Evolutionary conservation across 2,113 vertebrate genomes (phyloP).

Genomic region (Xenus cinereus): DNA sequence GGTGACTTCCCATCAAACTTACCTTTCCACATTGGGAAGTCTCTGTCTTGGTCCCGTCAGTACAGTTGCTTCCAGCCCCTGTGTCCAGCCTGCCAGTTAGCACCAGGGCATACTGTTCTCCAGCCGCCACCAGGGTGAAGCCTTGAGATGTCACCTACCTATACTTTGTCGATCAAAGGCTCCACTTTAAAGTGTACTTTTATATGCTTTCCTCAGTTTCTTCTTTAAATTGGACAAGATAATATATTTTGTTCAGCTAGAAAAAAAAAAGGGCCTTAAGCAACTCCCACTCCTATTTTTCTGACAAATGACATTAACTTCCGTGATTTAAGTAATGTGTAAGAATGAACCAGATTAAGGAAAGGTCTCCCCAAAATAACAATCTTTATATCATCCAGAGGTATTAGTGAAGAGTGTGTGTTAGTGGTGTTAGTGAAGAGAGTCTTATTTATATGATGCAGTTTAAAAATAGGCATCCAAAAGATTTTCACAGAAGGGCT

Average conservation of each 20-base stretch:
- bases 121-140: not conserved
- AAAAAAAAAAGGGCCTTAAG: not conserved
- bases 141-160: not conserved
- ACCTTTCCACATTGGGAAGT: not conserved
- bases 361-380: not conserved
- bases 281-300: not conserved
- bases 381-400: not conserved
- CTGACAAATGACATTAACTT: not conserved
- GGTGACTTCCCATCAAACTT: not conserved
- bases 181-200: not conserved
- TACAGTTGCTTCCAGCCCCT: not conserved
- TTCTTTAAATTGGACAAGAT: not conserved
- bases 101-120: not conserved
- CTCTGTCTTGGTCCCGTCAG: fast-evolving
- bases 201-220: not conserved
- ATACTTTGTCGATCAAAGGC: not conserved
- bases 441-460: not conserved
- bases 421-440: not conserved
- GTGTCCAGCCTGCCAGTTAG: not conserved
- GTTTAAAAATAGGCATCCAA: not conserved
- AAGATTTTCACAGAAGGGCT: not conserved
- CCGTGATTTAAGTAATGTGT: not conserved
- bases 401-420: not conserved
- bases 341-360: not conserved
- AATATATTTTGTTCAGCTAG: not conserved